Base-by-base conservation (phyloP, 2,113 vertebrate genomes). In the Neolamprologus sp. region DNA sequence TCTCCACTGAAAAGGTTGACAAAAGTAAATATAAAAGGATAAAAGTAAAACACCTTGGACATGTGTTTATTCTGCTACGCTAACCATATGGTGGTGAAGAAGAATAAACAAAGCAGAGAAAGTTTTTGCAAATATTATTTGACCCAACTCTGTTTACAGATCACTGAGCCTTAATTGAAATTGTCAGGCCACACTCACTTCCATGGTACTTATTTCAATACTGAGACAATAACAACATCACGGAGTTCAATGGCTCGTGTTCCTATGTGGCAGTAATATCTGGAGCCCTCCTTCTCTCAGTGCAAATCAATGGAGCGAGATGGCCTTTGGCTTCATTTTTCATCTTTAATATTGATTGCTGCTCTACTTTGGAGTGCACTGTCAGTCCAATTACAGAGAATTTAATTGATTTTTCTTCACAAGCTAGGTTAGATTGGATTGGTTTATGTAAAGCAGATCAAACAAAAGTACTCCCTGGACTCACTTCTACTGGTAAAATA, bases 381-480 rank as follows among this genome's bases (percentile, higher is more conserved):
- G 95, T 96, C 95, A 95, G 93, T 95, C 95, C 94, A 96, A 96
- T 96, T 96, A 96, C 90, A 35, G 87, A 92, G 90, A 94, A 93
- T 93, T 92, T 95, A 94, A 96, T 96, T 94, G 96, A 96, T 96
- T 96, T 95, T 95, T 95, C 93, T 90, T 94, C 95, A 95, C 93
- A 91, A 90, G 94, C 89, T 83, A 91, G 90, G 93, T 91, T 94
- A 86, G 91, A 96, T 94, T 90, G 95, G 92, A 96, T 95, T 95
- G 94, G 93, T 95, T 96, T 96, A 96, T 96, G 95, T 93, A 96
- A 96, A 96, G 92, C 87, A 95, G 95, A 95, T 96, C 95, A 96
- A 96, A 93, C 87, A 93, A 87, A 91, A 94, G 90, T 91, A 93
- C 90, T 95, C 94, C 93, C 95, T 86, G 83, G 93, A 90, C 94